phyloP scores from a whole-genome alignment of 2,113 vertebrate species.

The Malaclemys terrapin region DNA sequence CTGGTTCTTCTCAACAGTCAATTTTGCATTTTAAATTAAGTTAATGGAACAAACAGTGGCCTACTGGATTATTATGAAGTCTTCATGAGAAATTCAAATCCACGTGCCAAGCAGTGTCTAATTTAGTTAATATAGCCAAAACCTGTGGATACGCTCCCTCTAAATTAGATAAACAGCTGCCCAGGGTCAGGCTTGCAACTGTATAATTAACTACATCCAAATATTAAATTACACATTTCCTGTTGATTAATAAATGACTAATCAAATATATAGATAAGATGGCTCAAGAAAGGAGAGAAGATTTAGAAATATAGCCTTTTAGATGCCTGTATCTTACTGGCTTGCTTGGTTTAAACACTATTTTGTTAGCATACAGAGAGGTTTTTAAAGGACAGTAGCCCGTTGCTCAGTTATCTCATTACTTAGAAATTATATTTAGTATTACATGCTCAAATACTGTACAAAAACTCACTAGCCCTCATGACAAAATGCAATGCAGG shows the following conservation, averaged over 20 bases:
- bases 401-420: neutral
- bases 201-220: slow-evolving; percentile 60
- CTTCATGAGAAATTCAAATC: slow-evolving; percentile 46
- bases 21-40: slow-evolving; percentile 45
- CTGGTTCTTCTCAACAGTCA: slow-evolving; percentile 46
- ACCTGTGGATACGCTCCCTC: neutral
- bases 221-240: slow-evolving; percentile 62
- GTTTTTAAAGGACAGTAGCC: neutral
- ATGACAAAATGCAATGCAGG: neutral
- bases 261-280: slow-evolving; percentile 21
- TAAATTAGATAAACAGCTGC: slow-evolving; percentile 68
- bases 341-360: neutral
- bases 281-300: slow-evolving; percentile 30
- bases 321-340: neutral
- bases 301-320: neutral
- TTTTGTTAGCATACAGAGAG: neutral
- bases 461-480: accelerated
- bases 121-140: slow-evolving; percentile 61
- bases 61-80: slow-evolving; percentile 34
- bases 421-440: neutral
- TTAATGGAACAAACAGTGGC: slow-evolving; percentile 41
- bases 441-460: neutral
- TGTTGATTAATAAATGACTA: slow-evolving; percentile 46
- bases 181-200: slow-evolving; percentile 33
- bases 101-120: slow-evolving; percentile 20